Evolutionary conservation across 2,113 vertebrate genomes (phyloP).

Genomic region (Sphaerodactylus townsendi): DNA sequence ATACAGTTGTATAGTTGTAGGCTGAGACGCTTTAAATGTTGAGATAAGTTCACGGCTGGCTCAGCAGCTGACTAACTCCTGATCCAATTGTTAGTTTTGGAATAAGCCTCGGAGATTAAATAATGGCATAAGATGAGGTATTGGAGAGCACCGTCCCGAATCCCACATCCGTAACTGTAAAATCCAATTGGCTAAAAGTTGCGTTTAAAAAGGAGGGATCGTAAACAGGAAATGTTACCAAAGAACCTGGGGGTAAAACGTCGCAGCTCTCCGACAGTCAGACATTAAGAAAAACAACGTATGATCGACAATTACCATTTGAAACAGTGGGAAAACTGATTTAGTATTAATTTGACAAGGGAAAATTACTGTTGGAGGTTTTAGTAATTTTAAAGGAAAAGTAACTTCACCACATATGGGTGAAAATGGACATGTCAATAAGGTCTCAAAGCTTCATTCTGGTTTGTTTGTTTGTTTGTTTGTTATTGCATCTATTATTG

Average conservation of each 20-base stretch:
- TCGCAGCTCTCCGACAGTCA: not conserved
- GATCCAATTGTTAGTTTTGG: not conserved
- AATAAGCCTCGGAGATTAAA: not conserved
- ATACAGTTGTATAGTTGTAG: not conserved
- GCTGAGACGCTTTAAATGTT: not conserved
- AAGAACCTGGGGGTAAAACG: not conserved
- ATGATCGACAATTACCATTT: not conserved
- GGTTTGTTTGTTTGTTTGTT: too few species aligned
- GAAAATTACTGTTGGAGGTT: not conserved
- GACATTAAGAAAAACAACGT: not conserved
- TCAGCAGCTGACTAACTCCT: not conserved
- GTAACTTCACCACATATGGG: too few species aligned
- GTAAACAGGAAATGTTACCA: constrained; percentile 6
- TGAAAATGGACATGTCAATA: too few species aligned
- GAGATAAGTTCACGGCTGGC: not conserved
- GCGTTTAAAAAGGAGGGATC: not conserved
- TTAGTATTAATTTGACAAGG: not conserved
- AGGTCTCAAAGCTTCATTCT: too few species aligned
- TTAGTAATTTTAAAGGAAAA: too few species aligned
- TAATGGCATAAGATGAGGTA: not conserved
- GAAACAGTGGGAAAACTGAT: not conserved
- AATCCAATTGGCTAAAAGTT: constrained; percentile 10
- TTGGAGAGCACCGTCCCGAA: not conserved
- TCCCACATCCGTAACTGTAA: constrained; percentile 15
- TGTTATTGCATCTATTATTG: too few species aligned